Base-by-base conservation (phyloP, 2,113 vertebrate genomes). In the Zapus hudsonius region DNA sequence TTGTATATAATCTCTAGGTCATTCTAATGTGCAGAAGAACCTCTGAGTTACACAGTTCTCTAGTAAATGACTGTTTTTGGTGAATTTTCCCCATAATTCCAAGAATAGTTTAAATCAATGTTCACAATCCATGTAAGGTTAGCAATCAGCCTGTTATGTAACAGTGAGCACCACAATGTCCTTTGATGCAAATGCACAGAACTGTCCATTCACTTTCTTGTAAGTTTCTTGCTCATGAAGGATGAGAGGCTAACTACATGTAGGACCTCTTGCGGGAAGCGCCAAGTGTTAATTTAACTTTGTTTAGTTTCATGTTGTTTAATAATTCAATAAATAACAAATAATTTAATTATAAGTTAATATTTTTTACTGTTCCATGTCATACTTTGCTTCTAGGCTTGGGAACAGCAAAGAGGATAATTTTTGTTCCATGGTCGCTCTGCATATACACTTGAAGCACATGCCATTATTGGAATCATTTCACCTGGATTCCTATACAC, bases 381-480 rank as follows among this genome's bases (percentile, higher is more conserved):
- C 7, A 10, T 25, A 59, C 73, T 25, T 31, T 59, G 25, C 38
- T 78, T 89, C 61, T 84, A 78, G 31, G 69, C 25, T 52, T 61
- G 31, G 10, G 5, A 63, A 40, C 16, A 82, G 27, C 38, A 67
- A 17, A n/a, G 23, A 89, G 3, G 70, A 40, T 16, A 2, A 33
- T 57, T 44, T 91, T 59, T n/a, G 40, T 66, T 69, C 63, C 19
- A 17, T 47, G 12, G 7, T 38, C 69, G 38, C 20, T 85, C 27
- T 66, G 42, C 27, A 78, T 94, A 93, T 84, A 93, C 47, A 84
- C 17, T 47, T 84, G 59, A 64, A 90, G 33, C 13, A 16, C 12
- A 15, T 76, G 7, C 12, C 64, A 52, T 67, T 89, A 70, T 83
- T 75, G 40, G 16, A 73, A 82, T 66, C 52, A 72, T 12, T 64